Evolutionary conservation across 2,797 vertebrate genomes (phyloP).

Genomic region (Betta splendens): DNA sequence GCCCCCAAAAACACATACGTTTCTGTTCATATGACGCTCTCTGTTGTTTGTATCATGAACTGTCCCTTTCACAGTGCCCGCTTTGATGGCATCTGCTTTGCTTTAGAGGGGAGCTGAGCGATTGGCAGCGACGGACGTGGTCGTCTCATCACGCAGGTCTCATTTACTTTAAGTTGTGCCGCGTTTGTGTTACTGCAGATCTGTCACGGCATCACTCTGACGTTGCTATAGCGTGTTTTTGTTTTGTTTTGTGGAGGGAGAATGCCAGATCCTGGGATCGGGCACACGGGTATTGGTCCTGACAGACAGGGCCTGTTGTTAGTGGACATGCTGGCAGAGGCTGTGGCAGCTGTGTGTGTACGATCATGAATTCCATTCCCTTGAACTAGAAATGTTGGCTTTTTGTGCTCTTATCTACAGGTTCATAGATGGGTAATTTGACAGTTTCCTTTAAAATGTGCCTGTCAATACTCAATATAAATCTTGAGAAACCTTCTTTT

Average conservation of each 20-base stretch:
- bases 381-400: constrained; percentile 39
- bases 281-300: constrained; percentile 59
- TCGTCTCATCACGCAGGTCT: constrained; percentile 73
- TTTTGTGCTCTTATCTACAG: constrained; percentile 56
- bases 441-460: no score
- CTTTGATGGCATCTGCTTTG: constrained; percentile 77
- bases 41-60: constrained; percentile 61
- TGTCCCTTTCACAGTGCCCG: constrained; percentile 43
- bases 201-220: constrained; percentile 62
- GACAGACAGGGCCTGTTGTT: constrained; percentile 70
- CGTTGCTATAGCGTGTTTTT: constrained; percentile 74
- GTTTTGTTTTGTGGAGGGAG: constrained; percentile 68
- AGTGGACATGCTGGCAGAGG: constrained; percentile 64
- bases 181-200: constrained; percentile 64
- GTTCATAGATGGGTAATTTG: no score
- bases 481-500: no score
- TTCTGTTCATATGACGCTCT: constrained; percentile 28
- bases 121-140: constrained; percentile 70
- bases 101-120: constrained; percentile 67
- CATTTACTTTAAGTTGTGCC: constrained; percentile 70
- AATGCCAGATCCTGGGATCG: constrained; percentile 60
- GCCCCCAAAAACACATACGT: constrained; percentile 16
- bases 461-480: no score
- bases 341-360: constrained; percentile 21
- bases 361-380: constrained; percentile 37